Base-by-base conservation (phyloP, 2,113 vertebrate species). In the Neopipo cinnamomea region DNA sequence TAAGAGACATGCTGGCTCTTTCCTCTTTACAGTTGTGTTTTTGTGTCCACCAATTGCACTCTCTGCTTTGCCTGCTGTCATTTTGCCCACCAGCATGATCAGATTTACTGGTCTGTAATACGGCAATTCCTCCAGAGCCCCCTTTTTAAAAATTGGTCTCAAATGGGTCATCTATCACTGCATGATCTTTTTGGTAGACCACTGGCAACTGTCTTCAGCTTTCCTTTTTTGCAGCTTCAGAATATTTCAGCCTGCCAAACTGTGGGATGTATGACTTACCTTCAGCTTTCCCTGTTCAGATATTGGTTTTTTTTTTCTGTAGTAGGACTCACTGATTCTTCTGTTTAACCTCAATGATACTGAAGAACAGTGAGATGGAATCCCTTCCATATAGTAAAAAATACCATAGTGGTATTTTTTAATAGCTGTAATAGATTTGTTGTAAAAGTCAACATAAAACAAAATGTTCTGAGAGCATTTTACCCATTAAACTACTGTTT, bases 1-100 rank as follows among this genome's bases (percentile, higher is more conserved):
- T 14, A 44, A 24, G 59, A 55, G 49, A 37, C n/a, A 30, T 0
- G 0, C 5, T 50, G 39, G 41, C 33, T 33, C 23, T 70, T 56
- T 70, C 14, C 25, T 85, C 16, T 82, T 53, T 41, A 22, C 12
- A 52, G 8, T 10, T 9, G 2, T 50, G 39, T 19, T 61, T 39
- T 6, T n/a, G 14, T 28, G 39, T 14, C 42, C 42, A 35, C 6
- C 70, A 14, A 30, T 55, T 19, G 37, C 1, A 0, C 37, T 49
- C 24, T 85, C 37, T 49, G 27, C 25, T 85, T 85, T 49, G 35
- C 8, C 15, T 81, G 52, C 68, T 66, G 25, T 63, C 47, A 42
- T 59, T 82, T 71, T 63, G 18, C 23, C 23, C 25, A 39, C 10
- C 9, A 59, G 19, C n/a, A 77, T 23, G n/a, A 58, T 35, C 39